A percentile compares a stretch with the other conserved stretches of the same genome.
These are phyloP conservation scores for Sclerurus mexicanus DNA, from an alignment of 2,113 vertebrate species.

Conservation along the genomic window DNA sequence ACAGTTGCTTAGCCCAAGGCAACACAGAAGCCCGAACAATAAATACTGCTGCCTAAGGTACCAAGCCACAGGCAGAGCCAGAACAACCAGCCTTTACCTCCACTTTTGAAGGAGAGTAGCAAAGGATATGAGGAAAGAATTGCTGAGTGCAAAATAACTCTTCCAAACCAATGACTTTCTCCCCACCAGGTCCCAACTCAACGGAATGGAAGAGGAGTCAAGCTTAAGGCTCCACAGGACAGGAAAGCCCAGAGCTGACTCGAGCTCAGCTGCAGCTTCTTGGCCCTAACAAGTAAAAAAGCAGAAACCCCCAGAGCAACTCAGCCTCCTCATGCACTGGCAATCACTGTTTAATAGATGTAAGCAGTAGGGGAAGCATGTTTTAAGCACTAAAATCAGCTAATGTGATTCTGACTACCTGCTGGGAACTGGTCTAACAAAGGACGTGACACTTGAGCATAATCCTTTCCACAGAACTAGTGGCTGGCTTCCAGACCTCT, in stretches of 20 bases:
- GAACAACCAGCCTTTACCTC: neutral
- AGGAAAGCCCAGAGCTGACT: neutral
- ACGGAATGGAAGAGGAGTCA: neutral
- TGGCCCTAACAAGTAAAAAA: neutral
- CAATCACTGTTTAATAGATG: neutral
- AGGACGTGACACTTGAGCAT: accelerated
- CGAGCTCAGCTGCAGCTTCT: neutral
- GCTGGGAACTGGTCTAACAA: neutral
- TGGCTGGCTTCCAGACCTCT: neutral
- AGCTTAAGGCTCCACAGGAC: neutral
- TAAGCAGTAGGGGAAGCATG: neutral
- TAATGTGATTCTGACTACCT: neutral
- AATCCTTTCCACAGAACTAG: neutral
- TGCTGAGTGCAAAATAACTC: neutral
- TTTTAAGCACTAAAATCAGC: neutral
- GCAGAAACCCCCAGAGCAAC: neutral
- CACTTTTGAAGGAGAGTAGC: neutral
- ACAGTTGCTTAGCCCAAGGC: neutral
- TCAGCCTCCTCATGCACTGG: neutral
- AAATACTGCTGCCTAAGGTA: neutral
- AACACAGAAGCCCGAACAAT: neutral
- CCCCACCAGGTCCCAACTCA: neutral
- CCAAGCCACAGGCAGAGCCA: neutral
- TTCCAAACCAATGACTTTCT: neutral
- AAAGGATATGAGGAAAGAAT: neutral